These are phyloP conservation scores for Chelonoidis abingdonii DNA, from an alignment of 2,113 vertebrate genomes.

Conservation along the genomic window DNA sequence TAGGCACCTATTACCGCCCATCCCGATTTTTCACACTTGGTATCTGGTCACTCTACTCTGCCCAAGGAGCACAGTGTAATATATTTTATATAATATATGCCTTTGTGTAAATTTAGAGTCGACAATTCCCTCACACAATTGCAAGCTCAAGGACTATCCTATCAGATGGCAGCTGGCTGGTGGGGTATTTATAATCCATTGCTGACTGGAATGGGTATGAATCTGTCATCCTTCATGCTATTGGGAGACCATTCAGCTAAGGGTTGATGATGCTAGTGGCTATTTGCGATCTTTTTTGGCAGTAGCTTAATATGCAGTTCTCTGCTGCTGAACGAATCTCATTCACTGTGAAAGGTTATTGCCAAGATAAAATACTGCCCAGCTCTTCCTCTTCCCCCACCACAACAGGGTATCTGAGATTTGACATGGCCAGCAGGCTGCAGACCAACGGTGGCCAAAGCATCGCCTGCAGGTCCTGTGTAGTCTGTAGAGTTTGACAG, in stretches of 20 bases:
- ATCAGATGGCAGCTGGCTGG: slow-evolving; percentile 73
- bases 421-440: not conserved
- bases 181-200: slow-evolving; percentile 77
- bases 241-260: slow-evolving; percentile 21
- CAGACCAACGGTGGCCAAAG: slow-evolving; percentile 8
- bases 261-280: slow-evolving; percentile 36
- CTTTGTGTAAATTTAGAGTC: slow-evolving; percentile 76
- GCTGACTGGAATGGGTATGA: slow-evolving; percentile 75
- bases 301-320: slow-evolving; percentile 25
- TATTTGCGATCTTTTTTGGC: slow-evolving; percentile 48
- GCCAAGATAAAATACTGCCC: slow-evolving; percentile 48
- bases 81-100: slow-evolving; percentile 44
- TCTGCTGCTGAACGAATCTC: not conserved
- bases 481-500: slow-evolving; percentile 14
- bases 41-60: not conserved
- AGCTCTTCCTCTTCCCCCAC: slow-evolving; percentile 20
- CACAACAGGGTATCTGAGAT: not conserved
- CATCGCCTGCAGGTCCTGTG: not conserved
- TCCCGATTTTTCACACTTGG: too few species aligned
- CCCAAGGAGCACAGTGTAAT: slow-evolving; percentile 12
- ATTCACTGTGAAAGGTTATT: slow-evolving; percentile 19
- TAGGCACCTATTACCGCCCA: too few species aligned
- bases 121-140: slow-evolving; percentile 70
- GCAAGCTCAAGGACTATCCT: slow-evolving; percentile 70
- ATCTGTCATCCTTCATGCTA: slow-evolving; percentile 73